Evolutionary conservation across 2,113 vertebrate genomes (phyloP).

Genomic region (Paramisgurnus dabryanus): DNA sequence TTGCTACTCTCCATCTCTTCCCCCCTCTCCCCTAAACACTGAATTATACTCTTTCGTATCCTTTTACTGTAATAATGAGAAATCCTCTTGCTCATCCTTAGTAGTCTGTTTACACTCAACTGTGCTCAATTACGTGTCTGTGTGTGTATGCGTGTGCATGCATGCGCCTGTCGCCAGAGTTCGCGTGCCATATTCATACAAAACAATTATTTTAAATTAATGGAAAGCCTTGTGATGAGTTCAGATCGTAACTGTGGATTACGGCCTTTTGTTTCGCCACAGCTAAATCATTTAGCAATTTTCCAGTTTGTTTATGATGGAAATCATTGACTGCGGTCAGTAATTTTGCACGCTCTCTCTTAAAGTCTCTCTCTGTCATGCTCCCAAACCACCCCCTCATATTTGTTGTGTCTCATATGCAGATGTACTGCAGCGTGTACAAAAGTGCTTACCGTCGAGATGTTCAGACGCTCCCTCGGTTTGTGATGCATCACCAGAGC

Average conservation of each 20-base stretch:
- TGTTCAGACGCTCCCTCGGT: constrained; percentile 15
- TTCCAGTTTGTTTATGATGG: constrained; percentile 21
- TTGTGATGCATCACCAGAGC: constrained; percentile 37
- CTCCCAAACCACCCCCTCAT: neutral
- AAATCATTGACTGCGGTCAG: constrained; percentile 4
- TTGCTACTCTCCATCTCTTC: neutral
- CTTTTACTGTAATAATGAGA: constrained; percentile 7
- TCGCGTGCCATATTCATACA: constrained; percentile 18
- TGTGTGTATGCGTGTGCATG: constrained; percentile 21
- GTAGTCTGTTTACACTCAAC: constrained; percentile 20
- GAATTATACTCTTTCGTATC: constrained; percentile 5
- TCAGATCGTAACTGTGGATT: constrained; percentile 35
- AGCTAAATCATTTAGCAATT: constrained; percentile 41
- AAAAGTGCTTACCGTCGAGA: constrained; percentile 47
- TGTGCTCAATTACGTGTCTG: neutral
- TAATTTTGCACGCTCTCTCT: neutral
- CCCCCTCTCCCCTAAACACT: neutral
- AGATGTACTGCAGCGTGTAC: constrained; percentile 22
- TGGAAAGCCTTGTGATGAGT: constrained; percentile 27
- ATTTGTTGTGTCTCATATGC: constrained; percentile 41
- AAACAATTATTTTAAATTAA: constrained; percentile 31
- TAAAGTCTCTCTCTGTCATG: constrained; percentile 3
- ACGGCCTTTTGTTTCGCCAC: constrained; percentile 27
- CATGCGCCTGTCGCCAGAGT: neutral
- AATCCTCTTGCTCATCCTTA: constrained; percentile 8